phyloP scores from a whole-genome alignment of 2,113 vertebrate genomes.

The Entomyzon cyanotis region DNA sequence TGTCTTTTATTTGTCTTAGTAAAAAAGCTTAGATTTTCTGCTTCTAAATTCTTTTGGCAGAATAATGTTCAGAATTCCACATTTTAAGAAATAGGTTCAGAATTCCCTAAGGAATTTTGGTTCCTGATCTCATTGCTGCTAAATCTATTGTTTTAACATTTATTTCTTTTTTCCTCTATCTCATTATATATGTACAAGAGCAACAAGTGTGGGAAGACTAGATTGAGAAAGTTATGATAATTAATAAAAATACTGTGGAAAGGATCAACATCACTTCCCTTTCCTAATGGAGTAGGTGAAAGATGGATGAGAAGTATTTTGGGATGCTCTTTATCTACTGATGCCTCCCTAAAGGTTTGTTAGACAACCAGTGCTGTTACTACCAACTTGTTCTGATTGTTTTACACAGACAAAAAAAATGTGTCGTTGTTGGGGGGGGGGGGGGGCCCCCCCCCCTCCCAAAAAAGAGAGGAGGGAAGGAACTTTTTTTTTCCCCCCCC shows the following conservation, averaged over 20 bases:
- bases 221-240: background rate
- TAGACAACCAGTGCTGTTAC: background rate
- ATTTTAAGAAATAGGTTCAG: background rate
- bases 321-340: background rate
- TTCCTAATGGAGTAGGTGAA: background rate
- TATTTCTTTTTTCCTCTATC: background rate
- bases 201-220: background rate
- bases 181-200: accelerated
- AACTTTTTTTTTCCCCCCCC: too few species aligned
- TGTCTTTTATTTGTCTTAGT: background rate
- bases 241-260: background rate
- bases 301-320: background rate
- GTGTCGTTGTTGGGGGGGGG: too few species aligned
- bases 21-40: background rate
- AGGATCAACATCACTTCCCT: background rate
- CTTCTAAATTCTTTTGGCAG: background rate
- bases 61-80: background rate
- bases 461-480: too few species aligned
- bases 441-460: too few species aligned
- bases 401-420: background rate
- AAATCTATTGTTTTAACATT: background rate
- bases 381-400: background rate
- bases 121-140: background rate
- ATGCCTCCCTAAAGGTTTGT: background rate
- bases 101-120: background rate